phyloP scores from a whole-genome alignment of 2,888 invertebrate genomes.

The Bombyx huttoni region DNA sequence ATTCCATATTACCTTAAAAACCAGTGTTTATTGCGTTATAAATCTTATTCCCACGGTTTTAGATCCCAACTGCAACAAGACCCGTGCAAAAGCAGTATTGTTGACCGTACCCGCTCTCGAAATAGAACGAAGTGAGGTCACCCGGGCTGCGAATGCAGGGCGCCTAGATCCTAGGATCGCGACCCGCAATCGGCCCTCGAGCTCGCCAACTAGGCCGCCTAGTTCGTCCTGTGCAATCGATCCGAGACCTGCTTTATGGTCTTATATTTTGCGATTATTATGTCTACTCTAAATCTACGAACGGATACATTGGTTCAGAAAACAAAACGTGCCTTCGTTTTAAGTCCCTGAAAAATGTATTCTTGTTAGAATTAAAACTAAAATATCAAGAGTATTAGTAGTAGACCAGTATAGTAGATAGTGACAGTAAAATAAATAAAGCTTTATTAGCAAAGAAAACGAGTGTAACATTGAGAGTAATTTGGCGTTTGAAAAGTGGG shows the following conservation, averaged over 20 bases:
- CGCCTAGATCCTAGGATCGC: constrained; percentile 38
- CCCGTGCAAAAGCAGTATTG: too few species aligned
- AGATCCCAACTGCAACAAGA: too few species aligned
- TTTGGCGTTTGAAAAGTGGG: constrained; percentile 60
- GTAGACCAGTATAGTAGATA: background rate
- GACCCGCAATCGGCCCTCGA: constrained; percentile 32
- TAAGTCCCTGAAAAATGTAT: too few species aligned
- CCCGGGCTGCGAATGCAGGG: constrained; percentile 35
- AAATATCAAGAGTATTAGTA: too few species aligned
- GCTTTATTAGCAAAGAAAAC: background rate
- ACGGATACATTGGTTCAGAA: too few species aligned
- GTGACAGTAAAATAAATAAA: background rate
- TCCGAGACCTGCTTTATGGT: constrained; percentile 27
- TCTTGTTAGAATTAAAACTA: too few species aligned
- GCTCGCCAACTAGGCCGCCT: constrained; percentile 53
- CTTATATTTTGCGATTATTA: background rate
- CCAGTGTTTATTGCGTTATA: too few species aligned
- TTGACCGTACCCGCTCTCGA: constrained; percentile 13
- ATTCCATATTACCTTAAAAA: too few species aligned
- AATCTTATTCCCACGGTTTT: too few species aligned
- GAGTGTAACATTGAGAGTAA: constrained; percentile 16
- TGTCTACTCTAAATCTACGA: too few species aligned
- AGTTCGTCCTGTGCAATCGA: constrained; percentile 50
- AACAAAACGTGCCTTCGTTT: too few species aligned
- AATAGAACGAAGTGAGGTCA: constrained; percentile 42